Base-by-base conservation (phyloP, 1,140 invertebrate genomes). In the Drosophila erecta region DNA sequence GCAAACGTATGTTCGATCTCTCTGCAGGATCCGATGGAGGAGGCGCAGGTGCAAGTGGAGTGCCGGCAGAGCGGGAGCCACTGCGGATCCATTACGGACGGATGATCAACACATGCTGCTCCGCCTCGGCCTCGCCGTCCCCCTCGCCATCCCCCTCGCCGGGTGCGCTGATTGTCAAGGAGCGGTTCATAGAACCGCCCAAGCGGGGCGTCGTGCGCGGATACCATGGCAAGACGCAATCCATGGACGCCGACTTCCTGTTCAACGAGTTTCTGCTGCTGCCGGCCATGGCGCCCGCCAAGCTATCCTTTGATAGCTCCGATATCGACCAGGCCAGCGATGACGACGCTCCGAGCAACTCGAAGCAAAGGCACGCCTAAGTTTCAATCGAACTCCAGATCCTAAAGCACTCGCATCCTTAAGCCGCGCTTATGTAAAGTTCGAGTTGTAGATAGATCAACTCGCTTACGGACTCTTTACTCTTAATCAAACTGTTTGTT, bases 161-260 rank as follows among this genome's bases (percentile, higher is more conserved):
- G 0, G 93, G 92, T 3, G 90, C 93, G 4, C 81, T 93, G 20
- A 67, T 93, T 12, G 87, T 93, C 15, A 93, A 93, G 77, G 93
- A 93, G 75, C 83, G 84, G 33, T 93, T 91, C 64, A 93, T 94
- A 10, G 93, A 93, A 73, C 92, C 93, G 2, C 91, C 92, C 4
- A 92, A 93, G 75, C 92, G 93, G 20, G 85, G 93, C 44, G 91
- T 93, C 22, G 93, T 91, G 33, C 92, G 90, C 55, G 93, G 93
- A 80, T 93, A 93, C 76, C 92, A 93, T 61, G 92, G 91, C 33
- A 92, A 93, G 33, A 92, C 91, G 0, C 90, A 91, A 57, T 91
- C 90, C 15, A 91, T 91, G 90, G 90, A 91, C 33, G 79, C 90
- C 0, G 90, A 91, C 47, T 91, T 91, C 51, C 61, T 91, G n/a